Conservation (phyloP, 2,888 invertebrate species). For the Xiphydria camelus region DNA sequence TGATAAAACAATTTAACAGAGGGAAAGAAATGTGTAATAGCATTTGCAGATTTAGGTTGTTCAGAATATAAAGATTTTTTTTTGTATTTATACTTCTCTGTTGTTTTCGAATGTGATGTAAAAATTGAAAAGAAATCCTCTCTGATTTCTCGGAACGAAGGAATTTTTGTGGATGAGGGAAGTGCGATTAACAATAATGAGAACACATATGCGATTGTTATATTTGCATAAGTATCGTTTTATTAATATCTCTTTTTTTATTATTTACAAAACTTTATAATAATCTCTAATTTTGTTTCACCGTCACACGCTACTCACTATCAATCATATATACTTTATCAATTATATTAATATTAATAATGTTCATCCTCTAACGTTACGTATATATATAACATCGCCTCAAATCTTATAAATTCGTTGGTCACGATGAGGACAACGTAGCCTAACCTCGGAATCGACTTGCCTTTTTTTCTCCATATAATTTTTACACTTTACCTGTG, state of each 20-base stretch:
- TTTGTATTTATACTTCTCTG: too few species aligned
- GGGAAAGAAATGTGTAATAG: too few species aligned
- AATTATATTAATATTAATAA: conserved; percentile 33
- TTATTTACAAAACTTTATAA: conserved; percentile 54
- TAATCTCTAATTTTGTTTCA: conserved; percentile 31
- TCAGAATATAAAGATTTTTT: too few species aligned
- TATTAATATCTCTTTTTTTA: conserved; percentile 56
- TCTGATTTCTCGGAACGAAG: too few species aligned
- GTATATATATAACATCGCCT: conserved; percentile 26
- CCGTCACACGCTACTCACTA: conserved; percentile 49
- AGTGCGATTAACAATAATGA: too few species aligned
- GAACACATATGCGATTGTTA: conserved; percentile 13
- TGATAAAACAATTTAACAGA: too few species aligned
- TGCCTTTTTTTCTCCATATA: conserved; percentile 18
- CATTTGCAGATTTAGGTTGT: too few species aligned
- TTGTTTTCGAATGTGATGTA: too few species aligned
- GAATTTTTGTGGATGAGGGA: too few species aligned
- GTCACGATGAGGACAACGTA: conserved; percentile 18
- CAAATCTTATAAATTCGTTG: conserved; percentile 27
- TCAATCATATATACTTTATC: conserved; percentile 26
- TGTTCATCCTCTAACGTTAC: conserved; percentile 33
- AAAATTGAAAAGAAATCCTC: too few species aligned
- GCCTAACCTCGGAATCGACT: neutral
- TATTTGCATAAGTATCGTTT: conserved; percentile 52
- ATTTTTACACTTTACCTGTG: conserved; percentile 17